Percentiles rank a stretch among this genome's conserved stretches.
Conservation (phyloP, 2,888 invertebrate species). For the Drosophila diplacantha region DNA sequence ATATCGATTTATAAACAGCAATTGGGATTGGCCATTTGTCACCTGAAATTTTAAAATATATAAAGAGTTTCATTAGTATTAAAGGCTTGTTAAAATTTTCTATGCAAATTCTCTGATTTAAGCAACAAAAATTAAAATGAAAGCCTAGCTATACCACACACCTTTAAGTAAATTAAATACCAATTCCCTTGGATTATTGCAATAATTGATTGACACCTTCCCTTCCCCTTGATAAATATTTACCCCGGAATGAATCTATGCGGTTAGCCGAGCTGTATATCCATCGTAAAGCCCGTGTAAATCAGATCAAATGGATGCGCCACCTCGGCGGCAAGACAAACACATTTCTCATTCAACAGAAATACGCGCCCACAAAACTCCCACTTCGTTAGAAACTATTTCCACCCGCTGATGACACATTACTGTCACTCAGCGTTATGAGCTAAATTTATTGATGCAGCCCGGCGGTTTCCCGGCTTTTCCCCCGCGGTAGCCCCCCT, state of each 20-base stretch:
- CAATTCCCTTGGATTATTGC: neutral
- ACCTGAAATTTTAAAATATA: conserved; percentile 2
- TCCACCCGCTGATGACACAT: conserved; percentile 65
- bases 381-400: conserved; percentile 60
- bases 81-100: neutral
- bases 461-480: conserved; percentile 12
- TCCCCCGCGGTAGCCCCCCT: neutral
- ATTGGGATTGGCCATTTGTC: neutral
- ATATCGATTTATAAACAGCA: neutral
- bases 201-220: conserved; percentile 11
- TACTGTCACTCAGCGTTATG: conserved; percentile 65
- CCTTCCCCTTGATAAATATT: conserved; percentile 17
- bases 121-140: no score
- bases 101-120: no score
- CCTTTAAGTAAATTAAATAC: neutral
- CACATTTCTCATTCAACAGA: conserved; percentile 27
- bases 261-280: conserved; percentile 15
- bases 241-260: conserved; percentile 1
- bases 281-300: conserved; percentile 14
- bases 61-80: neutral
- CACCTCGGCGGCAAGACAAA: conserved; percentile 21
- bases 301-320: conserved; percentile 34
- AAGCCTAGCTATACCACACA: neutral
- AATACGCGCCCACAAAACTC: conserved; percentile 27
- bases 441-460: conserved; percentile 67